A percentile compares a stretch with the other conserved stretches of the same genome.
These are phyloP conservation scores for Amphimedon queenslandica DNA, from an alignment of 37 sponge, comb jelly and placozoan species.

Conservation along the genomic window DNA sequence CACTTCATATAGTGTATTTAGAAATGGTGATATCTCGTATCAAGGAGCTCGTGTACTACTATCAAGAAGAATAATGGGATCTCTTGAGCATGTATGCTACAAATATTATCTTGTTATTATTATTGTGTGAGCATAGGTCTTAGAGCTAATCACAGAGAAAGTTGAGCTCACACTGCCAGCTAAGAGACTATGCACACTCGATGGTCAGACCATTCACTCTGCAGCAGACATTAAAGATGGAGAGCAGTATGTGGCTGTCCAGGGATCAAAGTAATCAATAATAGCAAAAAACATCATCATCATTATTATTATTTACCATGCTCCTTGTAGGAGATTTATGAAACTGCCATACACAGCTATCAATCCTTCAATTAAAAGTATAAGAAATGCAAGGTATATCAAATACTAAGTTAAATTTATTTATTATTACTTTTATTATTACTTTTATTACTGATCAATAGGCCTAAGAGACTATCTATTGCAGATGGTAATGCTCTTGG, in stretches of 20 bases:
- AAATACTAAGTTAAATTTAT: too few species aligned
- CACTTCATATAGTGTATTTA: slow-evolving; percentile 56
- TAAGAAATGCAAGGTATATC: not conserved
- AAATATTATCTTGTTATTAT: not conserved
- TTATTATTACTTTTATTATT: too few species aligned
- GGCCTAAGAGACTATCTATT: not conserved
- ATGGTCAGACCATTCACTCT: slow-evolving; percentile 41
- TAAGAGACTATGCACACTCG: slow-evolving; percentile 60
- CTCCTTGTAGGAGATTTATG: slow-evolving; percentile 28
- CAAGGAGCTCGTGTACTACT: slow-evolving; percentile 58
- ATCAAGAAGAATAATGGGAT: slow-evolving; percentile 26
- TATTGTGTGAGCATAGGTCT: slow-evolving; percentile 15
- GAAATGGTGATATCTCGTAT: slow-evolving; percentile 77
- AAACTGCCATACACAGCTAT: slow-evolving; percentile 56
- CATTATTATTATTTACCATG: not conserved
- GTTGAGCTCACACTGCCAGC: slow-evolving; percentile 62
- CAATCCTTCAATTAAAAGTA: slow-evolving; percentile 2
- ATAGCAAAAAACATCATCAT: not conserved
- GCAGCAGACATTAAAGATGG: slow-evolving; percentile 48
- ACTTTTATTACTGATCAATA: not conserved
- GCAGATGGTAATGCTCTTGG: not conserved
- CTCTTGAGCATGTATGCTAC: slow-evolving; percentile 49
- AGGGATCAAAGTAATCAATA: slow-evolving; percentile 42
- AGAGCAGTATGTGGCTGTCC: slow-evolving; percentile 68
- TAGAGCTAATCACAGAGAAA: slow-evolving; percentile 61